Evolutionary conservation across 2,113 vertebrate genomes (phyloP), one percentile per base, ranked within the genome.

Genomic region (Pelecanoides urinatrix): DNA sequence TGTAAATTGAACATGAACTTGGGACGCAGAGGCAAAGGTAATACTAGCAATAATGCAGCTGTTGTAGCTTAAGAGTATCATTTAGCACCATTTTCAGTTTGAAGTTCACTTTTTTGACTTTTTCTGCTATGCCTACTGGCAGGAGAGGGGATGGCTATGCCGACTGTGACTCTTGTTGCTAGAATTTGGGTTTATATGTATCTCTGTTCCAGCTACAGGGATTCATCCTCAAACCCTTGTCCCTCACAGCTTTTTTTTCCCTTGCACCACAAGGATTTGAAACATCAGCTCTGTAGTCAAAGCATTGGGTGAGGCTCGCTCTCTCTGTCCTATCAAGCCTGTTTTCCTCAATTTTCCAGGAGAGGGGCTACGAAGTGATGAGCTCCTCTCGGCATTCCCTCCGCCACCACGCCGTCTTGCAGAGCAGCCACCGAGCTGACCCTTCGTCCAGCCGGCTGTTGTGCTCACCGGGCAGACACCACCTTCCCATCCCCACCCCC

Each of bases 341-440:
- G 2, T 79, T 95, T 85, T 27, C 36, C 90, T 85, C 12, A 4
- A 25, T 88, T 96, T 91, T 81, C 18, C 9, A 21, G 44, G 45
- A 87, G 4, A 85, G 13, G 32, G 42, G 32, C 22, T 38, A 30
- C 0, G 2, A 67, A 72, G 34, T 0, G 1, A 26, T 19, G 36
- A 75, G 40, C 19, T 72, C 50, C 55, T 71, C 3, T 1, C 0
- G 0, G 18, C 7, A 2, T 34, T 82, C 30, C 16, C 9, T 67
- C 38, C 3, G 2, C n/a, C 65, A 45, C n/a, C 14, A 9, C 2
- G 1, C 5, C 0, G 0, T 40, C 18, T 56, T 2, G 2, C 2
- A 2, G 44, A 70, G 36, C 44, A 53, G 47, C 10, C 4, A 0
- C 22, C 1, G 3, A 38, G 56, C 50, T 20, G 36, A 76, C 50